A percentile compares a stretch with the other conserved stretches of the same genome.
Conservation (phyloP, 2,113 vertebrate genomes). For the Eretmochelys imbricata region DNA sequence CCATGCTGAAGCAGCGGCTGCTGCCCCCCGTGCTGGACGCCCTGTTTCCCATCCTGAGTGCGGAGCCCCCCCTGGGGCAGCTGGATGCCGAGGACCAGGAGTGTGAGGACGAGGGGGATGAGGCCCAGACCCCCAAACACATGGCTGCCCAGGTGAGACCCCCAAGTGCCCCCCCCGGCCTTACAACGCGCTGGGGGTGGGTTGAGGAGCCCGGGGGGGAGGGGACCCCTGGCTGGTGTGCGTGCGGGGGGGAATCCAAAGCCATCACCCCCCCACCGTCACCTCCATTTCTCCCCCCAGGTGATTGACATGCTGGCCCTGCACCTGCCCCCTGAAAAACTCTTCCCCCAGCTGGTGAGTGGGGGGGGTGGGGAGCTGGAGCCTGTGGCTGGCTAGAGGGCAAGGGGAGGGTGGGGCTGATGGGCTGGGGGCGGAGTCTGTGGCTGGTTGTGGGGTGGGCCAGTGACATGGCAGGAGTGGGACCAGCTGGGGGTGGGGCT, state of each 20-base stretch:
- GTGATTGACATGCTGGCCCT: constrained; percentile 91
- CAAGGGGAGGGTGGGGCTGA: not conserved
- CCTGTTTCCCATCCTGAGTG: constrained; percentile 86
- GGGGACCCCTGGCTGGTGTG: accelerated
- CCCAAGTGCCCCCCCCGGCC: not conserved
- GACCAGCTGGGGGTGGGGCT: not conserved
- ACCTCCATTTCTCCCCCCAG: constrained; percentile 57
- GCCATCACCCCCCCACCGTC: not conserved
- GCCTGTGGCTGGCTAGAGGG: not conserved
- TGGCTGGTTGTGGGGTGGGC: no score
- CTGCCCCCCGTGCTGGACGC: constrained; percentile 82
- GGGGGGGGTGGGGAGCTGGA: not conserved
- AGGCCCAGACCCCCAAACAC: constrained; percentile 85
- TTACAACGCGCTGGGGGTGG: not conserved
- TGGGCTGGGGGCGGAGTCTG: not conserved
- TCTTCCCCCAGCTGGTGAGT: constrained; percentile 87
- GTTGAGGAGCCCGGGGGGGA: no score
- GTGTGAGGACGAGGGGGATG: constrained; percentile 72
- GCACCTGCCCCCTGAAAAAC: constrained; percentile 90
- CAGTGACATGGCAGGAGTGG: no score
- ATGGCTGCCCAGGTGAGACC: constrained; percentile 86
- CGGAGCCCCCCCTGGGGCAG: constrained; percentile 83
- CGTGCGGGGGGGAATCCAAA: no score
- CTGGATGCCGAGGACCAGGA: constrained; percentile 88
- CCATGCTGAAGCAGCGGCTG: constrained; percentile 87